phyloP scores from a whole-genome alignment of 1,140 invertebrate species.

The Ostrea denselamellosa region DNA sequence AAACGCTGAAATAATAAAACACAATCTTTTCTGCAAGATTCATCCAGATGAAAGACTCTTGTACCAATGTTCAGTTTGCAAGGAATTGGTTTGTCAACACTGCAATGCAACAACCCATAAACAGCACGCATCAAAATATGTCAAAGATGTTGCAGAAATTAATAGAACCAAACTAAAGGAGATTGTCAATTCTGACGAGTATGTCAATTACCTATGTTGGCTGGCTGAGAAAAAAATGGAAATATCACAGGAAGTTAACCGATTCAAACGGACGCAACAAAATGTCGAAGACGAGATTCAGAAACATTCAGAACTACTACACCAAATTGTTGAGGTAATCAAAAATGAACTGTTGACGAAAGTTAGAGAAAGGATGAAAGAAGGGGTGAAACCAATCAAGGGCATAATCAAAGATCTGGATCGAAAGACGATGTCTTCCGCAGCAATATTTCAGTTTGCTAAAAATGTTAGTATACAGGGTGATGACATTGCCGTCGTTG shows the following conservation, averaged over 20 bases:
- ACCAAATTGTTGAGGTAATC: constrained; percentile 34
- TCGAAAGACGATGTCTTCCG: constrained; percentile 46
- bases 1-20: not conserved
- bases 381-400: constrained; percentile 44
- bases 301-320: constrained; percentile 40
- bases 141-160: constrained; percentile 41
- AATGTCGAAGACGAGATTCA: constrained; percentile 30
- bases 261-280: constrained; percentile 42
- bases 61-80: constrained; percentile 53
- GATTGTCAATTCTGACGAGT: constrained; percentile 25
- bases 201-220: constrained; percentile 53
- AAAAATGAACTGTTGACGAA: constrained; percentile 34
- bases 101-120: constrained; percentile 56
- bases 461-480: constrained; percentile 33
- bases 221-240: constrained; percentile 47
- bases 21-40: constrained; percentile 50
- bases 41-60: constrained; percentile 48
- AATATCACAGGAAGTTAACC: constrained; percentile 44
- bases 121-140: constrained; percentile 45
- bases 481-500: constrained; percentile 50
- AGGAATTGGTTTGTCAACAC: constrained; percentile 54
- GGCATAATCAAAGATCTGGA: constrained; percentile 41
- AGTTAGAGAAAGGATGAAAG: constrained; percentile 6
- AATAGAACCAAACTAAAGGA: constrained; percentile 4
- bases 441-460: constrained; percentile 43